Percentiles rank a stretch among this genome's conserved stretches.
These are phyloP conservation scores for Anagrus nilaparvatae DNA, from an alignment of 1,140 invertebrate species.

Conservation along the genomic window DNA sequence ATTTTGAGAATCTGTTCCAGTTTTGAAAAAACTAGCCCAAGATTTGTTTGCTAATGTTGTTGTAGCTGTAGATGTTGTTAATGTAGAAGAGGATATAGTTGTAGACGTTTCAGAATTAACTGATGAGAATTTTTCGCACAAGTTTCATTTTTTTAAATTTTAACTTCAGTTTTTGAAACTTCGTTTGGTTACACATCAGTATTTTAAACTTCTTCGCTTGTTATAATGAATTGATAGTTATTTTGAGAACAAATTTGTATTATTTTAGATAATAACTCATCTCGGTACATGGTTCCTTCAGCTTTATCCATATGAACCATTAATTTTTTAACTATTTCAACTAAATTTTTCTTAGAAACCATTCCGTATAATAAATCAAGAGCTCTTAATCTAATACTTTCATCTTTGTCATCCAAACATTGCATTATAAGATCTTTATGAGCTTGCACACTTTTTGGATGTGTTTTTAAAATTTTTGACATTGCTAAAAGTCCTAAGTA, in stretches of 20 bases:
- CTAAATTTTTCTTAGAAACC: constrained; percentile 98
- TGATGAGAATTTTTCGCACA: too few relatives aligned
- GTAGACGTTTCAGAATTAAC: too few relatives aligned
- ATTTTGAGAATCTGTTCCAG: too few relatives aligned
- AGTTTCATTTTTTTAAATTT: too few relatives aligned
- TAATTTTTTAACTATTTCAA: constrained; percentile 98
- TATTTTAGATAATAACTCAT: constrained; percentile 94
- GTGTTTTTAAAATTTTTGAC: constrained; percentile 97
- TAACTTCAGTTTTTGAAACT: too few relatives aligned
- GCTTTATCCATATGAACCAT: constrained; percentile 98
- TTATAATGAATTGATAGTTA: constrained; percentile 98
- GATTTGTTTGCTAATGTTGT: too few relatives aligned
- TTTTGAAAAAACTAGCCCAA: too few relatives aligned
- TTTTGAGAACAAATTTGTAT: constrained; percentile 99
- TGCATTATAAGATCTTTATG: constrained; percentile 97
- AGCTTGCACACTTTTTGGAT: constrained; percentile 97
- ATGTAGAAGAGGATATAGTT: too few relatives aligned
- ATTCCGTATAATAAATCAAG: constrained; percentile 94
- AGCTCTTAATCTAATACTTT: constrained; percentile 91
- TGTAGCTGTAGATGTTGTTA: too few relatives aligned
- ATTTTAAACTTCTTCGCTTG: too few relatives aligned
- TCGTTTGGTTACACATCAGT: too few relatives aligned
- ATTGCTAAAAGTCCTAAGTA: constrained; percentile 96
- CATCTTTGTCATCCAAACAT: constrained; percentile 98
- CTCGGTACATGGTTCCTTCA: constrained; percentile 89